phyloP scores from a whole-genome alignment of 2,113 vertebrate genomes.

The Nipponia nippon region DNA sequence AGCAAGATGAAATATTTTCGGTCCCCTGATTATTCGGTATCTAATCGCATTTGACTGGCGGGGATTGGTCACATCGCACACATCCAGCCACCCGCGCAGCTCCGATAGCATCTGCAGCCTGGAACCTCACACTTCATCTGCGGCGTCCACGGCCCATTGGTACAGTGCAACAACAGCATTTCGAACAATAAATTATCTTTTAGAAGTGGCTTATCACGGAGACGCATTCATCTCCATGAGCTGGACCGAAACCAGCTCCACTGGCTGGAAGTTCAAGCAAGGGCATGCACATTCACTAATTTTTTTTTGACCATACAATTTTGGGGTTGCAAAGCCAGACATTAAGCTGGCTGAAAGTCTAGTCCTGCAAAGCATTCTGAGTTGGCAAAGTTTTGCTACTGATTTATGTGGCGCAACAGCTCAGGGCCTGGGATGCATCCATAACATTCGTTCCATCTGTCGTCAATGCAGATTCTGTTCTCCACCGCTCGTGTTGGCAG shows the following conservation, averaged over 20 bases:
- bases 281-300: background rate
- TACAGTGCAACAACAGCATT: background rate
- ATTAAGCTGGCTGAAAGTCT: constrained; percentile 39
- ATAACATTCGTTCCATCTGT: constrained; percentile 65
- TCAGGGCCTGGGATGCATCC: constrained; percentile 45
- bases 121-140: constrained; percentile 19
- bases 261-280: constrained; percentile 20
- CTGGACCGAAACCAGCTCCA: background rate
- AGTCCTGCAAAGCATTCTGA: constrained; percentile 20
- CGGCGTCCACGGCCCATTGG: rapidly evolving
- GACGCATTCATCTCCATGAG: background rate
- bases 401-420: constrained; percentile 58
- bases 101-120: background rate
- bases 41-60: background rate
- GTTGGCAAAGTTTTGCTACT: constrained; percentile 42
- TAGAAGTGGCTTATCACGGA: background rate
- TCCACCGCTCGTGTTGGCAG: background rate
- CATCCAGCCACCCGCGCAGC: background rate
- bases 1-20: background rate
- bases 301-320: background rate
- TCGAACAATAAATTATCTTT: background rate
- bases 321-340: constrained; percentile 44
- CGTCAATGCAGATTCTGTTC: constrained; percentile 40
- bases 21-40: background rate
- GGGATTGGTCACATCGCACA: background rate